These are phyloP conservation scores for Glossosoma conforme DNA, from an alignment of 1,140 invertebrate genomes.

Conservation along the genomic window DNA sequence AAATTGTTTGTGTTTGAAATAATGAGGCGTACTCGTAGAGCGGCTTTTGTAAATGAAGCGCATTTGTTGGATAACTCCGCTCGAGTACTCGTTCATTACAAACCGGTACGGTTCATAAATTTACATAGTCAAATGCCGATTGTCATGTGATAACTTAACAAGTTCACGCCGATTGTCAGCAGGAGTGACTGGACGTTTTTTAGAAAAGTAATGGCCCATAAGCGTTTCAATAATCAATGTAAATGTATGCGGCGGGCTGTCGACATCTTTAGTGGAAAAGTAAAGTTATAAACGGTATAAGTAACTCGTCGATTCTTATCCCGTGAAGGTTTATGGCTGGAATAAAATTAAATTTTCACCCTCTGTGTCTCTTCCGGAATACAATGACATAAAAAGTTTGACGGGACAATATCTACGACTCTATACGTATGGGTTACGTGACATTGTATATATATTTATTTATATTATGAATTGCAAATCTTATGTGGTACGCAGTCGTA, in stretches of 20 bases:
- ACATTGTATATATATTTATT: neutral
- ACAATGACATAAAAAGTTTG: conserved; percentile 2
- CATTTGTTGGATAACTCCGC: too few species aligned
- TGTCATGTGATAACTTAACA: neutral
- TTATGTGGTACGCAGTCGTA: too few species aligned
- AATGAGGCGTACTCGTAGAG: too few species aligned
- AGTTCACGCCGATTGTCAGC: neutral
- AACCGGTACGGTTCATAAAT: neutral
- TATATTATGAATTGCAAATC: neutral
- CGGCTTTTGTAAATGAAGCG: too few species aligned
- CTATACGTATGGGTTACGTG: neutral
- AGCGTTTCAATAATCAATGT: conserved; percentile 8
- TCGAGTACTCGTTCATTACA: too few species aligned
- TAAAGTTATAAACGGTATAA: conserved; percentile 1
- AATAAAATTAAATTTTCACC: conserved; percentile 17
- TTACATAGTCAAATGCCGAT: neutral
- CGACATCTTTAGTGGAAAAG: too few species aligned
- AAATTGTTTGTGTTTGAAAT: too few species aligned
- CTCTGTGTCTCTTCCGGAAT: conserved; percentile 1
- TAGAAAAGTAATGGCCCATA: neutral
- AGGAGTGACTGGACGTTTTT: neutral
- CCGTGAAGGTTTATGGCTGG: conserved; percentile 7
- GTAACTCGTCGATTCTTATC: conserved; percentile 1
- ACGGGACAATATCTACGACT: neutral
- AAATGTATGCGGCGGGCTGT: conserved; percentile 16